These are phyloP conservation scores for Drosophila burlai DNA, from an alignment of 1,140 invertebrate genomes.

Conservation along the genomic window DNA sequence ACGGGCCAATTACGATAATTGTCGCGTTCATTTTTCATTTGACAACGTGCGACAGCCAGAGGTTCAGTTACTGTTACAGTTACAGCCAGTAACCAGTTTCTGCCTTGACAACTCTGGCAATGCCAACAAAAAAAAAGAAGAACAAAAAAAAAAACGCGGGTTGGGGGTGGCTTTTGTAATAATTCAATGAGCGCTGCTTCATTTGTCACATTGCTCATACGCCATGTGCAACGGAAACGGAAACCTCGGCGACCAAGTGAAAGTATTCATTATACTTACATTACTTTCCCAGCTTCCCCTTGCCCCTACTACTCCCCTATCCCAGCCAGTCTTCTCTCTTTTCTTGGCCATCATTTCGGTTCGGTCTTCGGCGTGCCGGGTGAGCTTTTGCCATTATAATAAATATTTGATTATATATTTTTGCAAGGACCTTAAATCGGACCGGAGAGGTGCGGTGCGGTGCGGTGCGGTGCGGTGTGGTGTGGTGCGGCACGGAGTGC, in stretches of 20 bases:
- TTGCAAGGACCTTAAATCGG: slow-evolving; percentile 60
- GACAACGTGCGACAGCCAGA: slow-evolving; percentile 61
- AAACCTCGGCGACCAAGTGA: slow-evolving; percentile 65
- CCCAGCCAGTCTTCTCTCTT: not conserved
- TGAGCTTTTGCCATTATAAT: slow-evolving; percentile 58
- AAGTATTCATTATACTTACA: slow-evolving; percentile 76
- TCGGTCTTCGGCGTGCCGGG: slow-evolving; percentile 17
- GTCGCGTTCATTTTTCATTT: slow-evolving; percentile 81
- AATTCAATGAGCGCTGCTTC: slow-evolving; percentile 74
- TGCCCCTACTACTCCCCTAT: not conserved
- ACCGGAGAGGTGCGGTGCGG: slow-evolving; percentile 14
- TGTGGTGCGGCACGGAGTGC: slow-evolving; percentile 15
- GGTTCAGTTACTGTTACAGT: slow-evolving; percentile 31
- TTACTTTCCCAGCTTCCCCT: slow-evolving; percentile 28
- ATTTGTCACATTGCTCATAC: slow-evolving; percentile 71
- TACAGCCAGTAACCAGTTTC: slow-evolving; percentile 44
- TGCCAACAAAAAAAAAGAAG: slow-evolving; percentile 28
- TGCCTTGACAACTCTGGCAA: slow-evolving; percentile 61
- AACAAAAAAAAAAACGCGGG: not conserved
- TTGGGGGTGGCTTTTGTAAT: slow-evolving; percentile 54
- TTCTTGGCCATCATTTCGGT: slow-evolving; percentile 31
- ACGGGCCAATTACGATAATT: slow-evolving; percentile 77
- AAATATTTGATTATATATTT: slow-evolving; percentile 81
- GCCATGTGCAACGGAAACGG: slow-evolving; percentile 61
- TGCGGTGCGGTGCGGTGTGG: slow-evolving; percentile 13